These are phyloP conservation scores for Prorops nasuta DNA, from an alignment of 1,140 invertebrate species.

Conservation along the genomic window DNA sequence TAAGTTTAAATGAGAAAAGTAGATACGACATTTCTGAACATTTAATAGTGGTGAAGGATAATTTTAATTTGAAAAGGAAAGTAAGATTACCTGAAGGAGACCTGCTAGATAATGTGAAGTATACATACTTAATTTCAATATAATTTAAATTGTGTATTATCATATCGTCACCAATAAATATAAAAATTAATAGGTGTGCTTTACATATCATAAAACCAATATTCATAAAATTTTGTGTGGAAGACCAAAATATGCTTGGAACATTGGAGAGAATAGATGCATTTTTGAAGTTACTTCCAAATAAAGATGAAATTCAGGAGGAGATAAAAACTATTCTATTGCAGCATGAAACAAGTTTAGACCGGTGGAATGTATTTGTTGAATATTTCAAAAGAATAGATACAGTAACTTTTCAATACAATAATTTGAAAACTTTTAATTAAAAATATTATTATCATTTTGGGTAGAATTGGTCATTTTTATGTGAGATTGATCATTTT, in stretches of 20 bases:
- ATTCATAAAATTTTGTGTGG: not conserved
- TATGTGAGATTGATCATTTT: too few relatives aligned
- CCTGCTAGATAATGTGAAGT: not conserved
- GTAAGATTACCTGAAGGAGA: not conserved
- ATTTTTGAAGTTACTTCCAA: not conserved
- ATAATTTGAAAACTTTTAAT: too few relatives aligned
- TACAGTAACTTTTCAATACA: not conserved
- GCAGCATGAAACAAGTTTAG: not conserved
- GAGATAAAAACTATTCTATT: not conserved
- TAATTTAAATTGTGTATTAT: not conserved
- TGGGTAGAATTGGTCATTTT: too few relatives aligned
- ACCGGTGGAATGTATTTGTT: not conserved
- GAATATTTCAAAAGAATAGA: not conserved
- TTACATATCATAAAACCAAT: not conserved
- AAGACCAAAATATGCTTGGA: not conserved
- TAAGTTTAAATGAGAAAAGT: conserved; percentile 27
- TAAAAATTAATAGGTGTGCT: not conserved
- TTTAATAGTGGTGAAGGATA: not conserved
- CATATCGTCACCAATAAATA: not conserved
- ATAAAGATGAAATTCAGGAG: not conserved
- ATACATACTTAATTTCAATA: not conserved
- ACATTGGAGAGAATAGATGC: not conserved
- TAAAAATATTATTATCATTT: too few relatives aligned
- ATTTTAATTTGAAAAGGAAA: not conserved
- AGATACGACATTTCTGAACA: conserved; percentile 7